These are phyloP conservation scores for Machaerirhynchus nigripectus DNA, from an alignment of 2,113 vertebrate species.

Conservation along the genomic window DNA sequence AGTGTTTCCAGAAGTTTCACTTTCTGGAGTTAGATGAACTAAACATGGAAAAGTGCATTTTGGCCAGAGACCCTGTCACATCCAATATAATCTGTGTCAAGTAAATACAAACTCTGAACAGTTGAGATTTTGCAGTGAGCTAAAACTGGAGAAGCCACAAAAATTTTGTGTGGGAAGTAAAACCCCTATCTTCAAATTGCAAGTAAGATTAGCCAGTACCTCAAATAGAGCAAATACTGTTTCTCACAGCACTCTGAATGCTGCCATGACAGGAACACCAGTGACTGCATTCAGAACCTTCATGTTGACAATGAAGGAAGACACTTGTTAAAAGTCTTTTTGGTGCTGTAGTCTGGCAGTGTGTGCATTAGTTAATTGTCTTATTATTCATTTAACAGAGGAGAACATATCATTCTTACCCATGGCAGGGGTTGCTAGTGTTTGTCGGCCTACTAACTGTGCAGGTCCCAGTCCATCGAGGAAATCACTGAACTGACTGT, in stretches of 20 bases:
- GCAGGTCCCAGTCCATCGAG: conserved; percentile 95
- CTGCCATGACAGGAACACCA: background rate
- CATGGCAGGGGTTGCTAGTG: conserved; percentile 94
- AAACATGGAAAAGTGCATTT: background rate
- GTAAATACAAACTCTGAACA: background rate
- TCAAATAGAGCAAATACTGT: background rate
- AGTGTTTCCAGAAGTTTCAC: background rate
- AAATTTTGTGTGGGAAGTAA: background rate
- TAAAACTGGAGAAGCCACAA: background rate
- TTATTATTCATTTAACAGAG: background rate
- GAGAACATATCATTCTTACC: conserved; percentile 78
- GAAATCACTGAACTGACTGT: conserved; percentile 97
- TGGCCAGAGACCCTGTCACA: background rate
- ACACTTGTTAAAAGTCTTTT: background rate
- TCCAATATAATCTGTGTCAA: background rate
- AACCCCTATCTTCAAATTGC: background rate
- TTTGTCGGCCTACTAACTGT: conserved; percentile 95
- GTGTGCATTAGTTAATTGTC: background rate
- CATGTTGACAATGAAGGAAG: background rate
- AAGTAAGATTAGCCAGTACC: background rate
- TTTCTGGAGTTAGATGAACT: background rate
- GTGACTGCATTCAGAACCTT: background rate
- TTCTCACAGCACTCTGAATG: background rate
- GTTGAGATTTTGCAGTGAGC: background rate
- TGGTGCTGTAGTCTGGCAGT: background rate